Base-by-base conservation (phyloP, 2,797 vertebrate species). In the Enteromius argenteus region DNA sequence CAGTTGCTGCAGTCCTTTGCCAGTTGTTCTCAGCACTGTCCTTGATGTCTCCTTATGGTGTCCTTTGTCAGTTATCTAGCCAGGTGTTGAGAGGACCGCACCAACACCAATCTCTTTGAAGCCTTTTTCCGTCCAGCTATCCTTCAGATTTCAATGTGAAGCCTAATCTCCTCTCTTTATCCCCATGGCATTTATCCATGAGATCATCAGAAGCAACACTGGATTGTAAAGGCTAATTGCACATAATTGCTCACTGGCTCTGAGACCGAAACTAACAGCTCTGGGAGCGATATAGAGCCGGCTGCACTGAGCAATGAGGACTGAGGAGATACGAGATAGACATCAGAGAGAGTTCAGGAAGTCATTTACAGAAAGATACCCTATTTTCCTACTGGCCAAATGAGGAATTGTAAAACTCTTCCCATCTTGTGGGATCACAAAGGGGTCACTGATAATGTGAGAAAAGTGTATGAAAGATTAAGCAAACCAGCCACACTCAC, bases 211-310 rank as follows among this genome's bases (percentile, higher is more conserved):
- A 84, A 85, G 82, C 79, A 39, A 27, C 68, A 68, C 84, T 42
- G 44, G 75, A 82, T 83, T 86, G 83, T 84, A 46, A 89, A 82
- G 83, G 44, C 83, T 86, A 90, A 89, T 89, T 89, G 75, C 76
- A 82, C 83, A 85, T 81, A 87, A 89, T 89, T 89, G 84, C 49
- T 58, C 73, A 80, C 71, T 81, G 75, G 81, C 66, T 72, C 74
- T 53, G 74, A 84, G 62, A 69, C 84, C 56, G 39, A 86, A 84
- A 80, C 69, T 30, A 39, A 21, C 72, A 81, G 79, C 68, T 82
- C 60, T 56, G 81, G 58, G 82, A 83, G 66, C n/a, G 73, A 72
- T 30, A 64, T 7, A 15, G 46, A 42, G 37, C 80, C 64, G 62
- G 15, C 17, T 66, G 30, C 62, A 64, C 37, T 69, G 73, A 72